Evolutionary conservation across 2,113 vertebrate species (phyloP).

Genomic region (Collichthys lucidus): DNA sequence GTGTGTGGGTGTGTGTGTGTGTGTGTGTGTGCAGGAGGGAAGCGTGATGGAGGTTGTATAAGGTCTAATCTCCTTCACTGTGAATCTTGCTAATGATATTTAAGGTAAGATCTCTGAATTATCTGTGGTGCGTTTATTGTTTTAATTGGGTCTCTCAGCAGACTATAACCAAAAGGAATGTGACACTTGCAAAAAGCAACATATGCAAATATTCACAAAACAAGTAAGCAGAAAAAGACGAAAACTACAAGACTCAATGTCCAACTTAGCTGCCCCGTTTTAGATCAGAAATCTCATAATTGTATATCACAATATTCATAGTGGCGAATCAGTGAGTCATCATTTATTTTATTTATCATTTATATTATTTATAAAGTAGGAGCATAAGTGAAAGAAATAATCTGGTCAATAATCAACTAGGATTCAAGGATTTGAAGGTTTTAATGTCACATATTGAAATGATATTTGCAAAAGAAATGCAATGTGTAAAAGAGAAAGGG

Average conservation of each 20-base stretch:
- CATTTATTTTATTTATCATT: too few relatives aligned
- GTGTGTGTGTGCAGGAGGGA: background rate
- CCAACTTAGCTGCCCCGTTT: background rate
- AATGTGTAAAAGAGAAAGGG: background rate
- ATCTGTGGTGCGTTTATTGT: background rate
- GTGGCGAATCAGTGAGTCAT: background rate
- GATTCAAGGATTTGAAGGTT: background rate
- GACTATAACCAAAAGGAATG: too few relatives aligned
- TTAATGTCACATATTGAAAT: background rate
- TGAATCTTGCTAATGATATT: slow-evolving; percentile 21
- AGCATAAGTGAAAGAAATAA: background rate
- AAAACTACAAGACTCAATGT: background rate
- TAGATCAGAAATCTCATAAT: background rate
- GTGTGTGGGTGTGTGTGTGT: slow-evolving; percentile 21
- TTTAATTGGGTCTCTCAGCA: background rate
- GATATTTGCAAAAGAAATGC: background rate
- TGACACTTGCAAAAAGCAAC: background rate
- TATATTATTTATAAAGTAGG: background rate
- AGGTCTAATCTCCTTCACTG: slow-evolving; percentile 31
- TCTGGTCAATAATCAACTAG: background rate
- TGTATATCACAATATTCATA: background rate
- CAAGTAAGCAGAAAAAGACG: background rate
- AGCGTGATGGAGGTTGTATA: slow-evolving; percentile 33
- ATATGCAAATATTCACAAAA: slow-evolving; percentile 1
- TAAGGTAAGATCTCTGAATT: background rate